Conservation (phyloP, 2,113 vertebrate species). For the Corapipo altera region DNA sequence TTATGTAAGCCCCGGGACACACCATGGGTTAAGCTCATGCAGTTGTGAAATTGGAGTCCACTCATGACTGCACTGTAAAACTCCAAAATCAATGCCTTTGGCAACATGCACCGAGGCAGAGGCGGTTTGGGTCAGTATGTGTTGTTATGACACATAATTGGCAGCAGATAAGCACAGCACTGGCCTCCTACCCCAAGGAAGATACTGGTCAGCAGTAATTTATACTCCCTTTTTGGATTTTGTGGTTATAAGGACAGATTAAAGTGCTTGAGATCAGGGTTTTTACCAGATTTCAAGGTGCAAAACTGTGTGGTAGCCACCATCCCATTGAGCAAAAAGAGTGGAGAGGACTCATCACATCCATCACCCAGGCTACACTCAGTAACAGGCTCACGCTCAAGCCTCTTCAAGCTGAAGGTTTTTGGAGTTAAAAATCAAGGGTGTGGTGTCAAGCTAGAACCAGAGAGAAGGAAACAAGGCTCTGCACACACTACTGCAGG, state of each 20-base stretch:
- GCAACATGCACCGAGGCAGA: constrained; percentile 45
- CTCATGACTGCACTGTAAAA: constrained; percentile 18
- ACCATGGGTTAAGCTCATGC: constrained; percentile 4
- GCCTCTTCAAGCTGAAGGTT: not conserved
- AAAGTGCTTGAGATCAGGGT: not conserved
- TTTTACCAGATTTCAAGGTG: not conserved
- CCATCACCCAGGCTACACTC: accelerated
- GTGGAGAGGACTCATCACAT: not conserved
- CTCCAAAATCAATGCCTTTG: constrained; percentile 49
- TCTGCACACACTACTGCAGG: not conserved
- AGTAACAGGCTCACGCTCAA: not conserved
- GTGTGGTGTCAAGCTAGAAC: not conserved
- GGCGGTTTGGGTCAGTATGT: constrained; percentile 16
- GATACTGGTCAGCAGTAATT: constrained; percentile 1
- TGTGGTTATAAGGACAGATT: not conserved
- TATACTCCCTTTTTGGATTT: not conserved
- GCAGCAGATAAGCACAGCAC: not conserved
- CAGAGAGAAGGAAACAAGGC: not conserved
- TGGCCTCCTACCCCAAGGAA: constrained; percentile 10
- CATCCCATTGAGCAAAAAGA: not conserved
- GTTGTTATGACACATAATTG: constrained; percentile 8
- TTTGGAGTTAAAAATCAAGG: not conserved
- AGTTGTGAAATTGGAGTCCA: constrained; percentile 57
- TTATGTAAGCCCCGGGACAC: not conserved
- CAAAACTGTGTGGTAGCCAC: not conserved